phyloP scores from a whole-genome alignment of 2,888 invertebrate species.

The Rotaria sp. region DNA sequence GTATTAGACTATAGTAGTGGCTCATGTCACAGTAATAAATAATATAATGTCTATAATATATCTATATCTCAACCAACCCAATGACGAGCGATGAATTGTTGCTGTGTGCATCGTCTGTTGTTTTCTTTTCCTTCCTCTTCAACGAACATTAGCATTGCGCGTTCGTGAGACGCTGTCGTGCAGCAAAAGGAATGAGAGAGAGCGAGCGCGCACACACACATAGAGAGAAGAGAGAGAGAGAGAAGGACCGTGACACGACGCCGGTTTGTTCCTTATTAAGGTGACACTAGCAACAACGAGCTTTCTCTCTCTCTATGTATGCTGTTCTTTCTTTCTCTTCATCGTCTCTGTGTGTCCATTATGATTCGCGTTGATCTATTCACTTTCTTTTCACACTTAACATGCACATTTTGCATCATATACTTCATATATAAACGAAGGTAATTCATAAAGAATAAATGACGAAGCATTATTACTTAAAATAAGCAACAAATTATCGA shows the following conservation, averaged over 20 bases:
- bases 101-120: background rate
- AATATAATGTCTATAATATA: slow-evolving; percentile 1
- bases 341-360: background rate
- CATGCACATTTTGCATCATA: slow-evolving; percentile 18
- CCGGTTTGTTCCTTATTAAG: slow-evolving; percentile 9
- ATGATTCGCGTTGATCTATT: background rate
- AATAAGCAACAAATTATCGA: slow-evolving; percentile 9
- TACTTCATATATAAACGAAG: background rate
- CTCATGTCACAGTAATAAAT: slow-evolving; percentile 18
- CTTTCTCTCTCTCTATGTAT: background rate
- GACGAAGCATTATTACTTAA: background rate
- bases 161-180: background rate
- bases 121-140: slow-evolving; percentile 24
- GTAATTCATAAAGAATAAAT: slow-evolving; percentile 12
- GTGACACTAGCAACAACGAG: slow-evolving; percentile 9
- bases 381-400: slow-evolving; percentile 18
- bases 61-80: background rate
- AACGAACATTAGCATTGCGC: background rate
- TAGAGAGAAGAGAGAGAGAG: background rate
- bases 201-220: background rate
- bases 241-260: slow-evolving; percentile 24
- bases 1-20: background rate
- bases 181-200: background rate
- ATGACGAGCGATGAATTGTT: slow-evolving; percentile 11
- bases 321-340: slow-evolving; percentile 21